A percentile compares a stretch with the other conserved stretches of the same genome.
Evolutionary conservation across 2,113 vertebrate genomes (phyloP).

Genomic region (Leucopternis melanops): DNA sequence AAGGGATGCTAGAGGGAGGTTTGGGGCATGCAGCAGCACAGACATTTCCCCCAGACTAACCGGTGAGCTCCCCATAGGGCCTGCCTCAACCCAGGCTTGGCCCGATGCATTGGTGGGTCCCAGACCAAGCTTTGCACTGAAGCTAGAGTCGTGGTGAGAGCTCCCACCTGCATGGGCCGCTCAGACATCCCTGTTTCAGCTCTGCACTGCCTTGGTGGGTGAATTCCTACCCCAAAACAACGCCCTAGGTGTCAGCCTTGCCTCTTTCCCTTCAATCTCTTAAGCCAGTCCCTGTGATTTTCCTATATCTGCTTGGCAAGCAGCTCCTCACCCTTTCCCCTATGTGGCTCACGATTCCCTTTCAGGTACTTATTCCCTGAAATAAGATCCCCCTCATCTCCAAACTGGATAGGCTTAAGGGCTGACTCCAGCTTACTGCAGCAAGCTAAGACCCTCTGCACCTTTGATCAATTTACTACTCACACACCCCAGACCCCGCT

Average conservation of each 20-base stretch:
- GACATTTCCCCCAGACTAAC: background rate
- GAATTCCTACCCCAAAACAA: background rate
- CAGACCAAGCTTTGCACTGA: background rate
- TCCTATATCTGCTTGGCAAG: background rate
- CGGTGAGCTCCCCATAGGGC: background rate
- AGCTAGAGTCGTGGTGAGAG: fast-evolving
- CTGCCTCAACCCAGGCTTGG: background rate
- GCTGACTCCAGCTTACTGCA: background rate
- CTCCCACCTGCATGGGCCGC: fast-evolving
- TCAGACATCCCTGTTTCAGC: background rate
- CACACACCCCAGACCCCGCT: background rate
- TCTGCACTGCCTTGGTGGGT: fast-evolving
- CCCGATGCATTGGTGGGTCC: fast-evolving
- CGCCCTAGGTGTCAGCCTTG: background rate
- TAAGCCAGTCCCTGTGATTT: background rate
- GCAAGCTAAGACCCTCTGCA: background rate
- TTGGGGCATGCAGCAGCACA: background rate
- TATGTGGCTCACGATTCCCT: background rate
- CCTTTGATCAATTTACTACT: conserved; percentile 41
- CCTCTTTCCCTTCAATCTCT: background rate
- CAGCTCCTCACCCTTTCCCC: background rate
- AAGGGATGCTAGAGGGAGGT: background rate
- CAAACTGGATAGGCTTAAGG: background rate
- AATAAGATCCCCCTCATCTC: conserved; percentile 28
- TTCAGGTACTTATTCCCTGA: conserved; percentile 28